Evolutionary conservation across 2,888 invertebrate genomes (phyloP), one percentile per base, ranked within the genome.

Genomic region (Ecdyonurus torrentis): DNA sequence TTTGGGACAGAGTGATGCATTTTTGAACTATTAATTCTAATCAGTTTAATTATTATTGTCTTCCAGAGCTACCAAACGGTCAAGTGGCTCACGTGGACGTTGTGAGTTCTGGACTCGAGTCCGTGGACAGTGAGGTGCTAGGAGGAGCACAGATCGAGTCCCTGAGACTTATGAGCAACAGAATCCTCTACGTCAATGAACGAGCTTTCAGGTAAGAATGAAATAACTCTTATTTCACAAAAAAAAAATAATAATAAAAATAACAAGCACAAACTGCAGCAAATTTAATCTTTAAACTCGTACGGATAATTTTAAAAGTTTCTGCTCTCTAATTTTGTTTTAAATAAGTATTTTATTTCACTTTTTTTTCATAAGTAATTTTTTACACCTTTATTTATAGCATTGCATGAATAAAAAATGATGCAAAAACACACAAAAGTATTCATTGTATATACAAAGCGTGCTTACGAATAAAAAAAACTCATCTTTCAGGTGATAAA

Each of bases 61-160:
- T n/a, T n/a, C 61, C 82, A 91, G 91, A 87, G 76, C 83, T 90
- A 74, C 85, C 89, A 63, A 83, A 84, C 72, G 86, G 85, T 75
- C 85, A 85, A 70, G 83, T 91, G 70, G 85, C 86, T 66, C 89
- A 90, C 72, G 79, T 91, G 76, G 91, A 91, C 75, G 86, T 91
- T 72, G 86, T 87, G 68, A 87, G 86, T 74, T 87, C 90, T 65
- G 85, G 86, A 70, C 80, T 90, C 72, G 86, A 88, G 75, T 82
- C 86, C 68, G 79, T 91, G 70, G 87, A 91, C 70, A 86, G 88
- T 71, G 89, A 89, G 73, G 87, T 87, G 66, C 79, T 90, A 71
- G 86, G 85, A 67, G 64, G 65, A n/a, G 66, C 64, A 20, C 63
- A 65, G 25, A 80, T 91, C 67, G 89, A 91, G 75, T 87, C 89